Base-by-base conservation (phyloP, 1,140 invertebrate species). In the Grapholita molesta region DNA sequence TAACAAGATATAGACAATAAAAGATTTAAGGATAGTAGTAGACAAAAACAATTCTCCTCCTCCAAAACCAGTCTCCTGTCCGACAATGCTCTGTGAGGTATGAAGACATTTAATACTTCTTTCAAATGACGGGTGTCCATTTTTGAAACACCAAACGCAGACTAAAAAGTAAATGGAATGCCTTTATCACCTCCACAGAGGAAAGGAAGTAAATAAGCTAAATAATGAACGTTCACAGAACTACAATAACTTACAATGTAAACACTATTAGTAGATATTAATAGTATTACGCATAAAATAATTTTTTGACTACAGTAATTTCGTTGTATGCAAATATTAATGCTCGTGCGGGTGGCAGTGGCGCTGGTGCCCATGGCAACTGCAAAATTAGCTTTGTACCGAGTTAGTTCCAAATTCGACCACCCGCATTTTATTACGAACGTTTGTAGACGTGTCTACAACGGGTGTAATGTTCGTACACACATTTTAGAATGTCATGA, bases 401-500 rank as follows among this genome's bases (percentile, higher is more conserved):
- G 6, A 1, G 42, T 48, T 48, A 48, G 42, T 48, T 48, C 42
- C 42, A 48, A 48, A 21, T 48, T 48, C 9, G 18, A 8, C 15
- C 42, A 48, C 42, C 42, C n/a, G 42, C 18, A 3, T 48, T 6
- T 8, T 2, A 2, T 15, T n/a, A 42, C 12, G 5, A 7, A 48
- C 28, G 42, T 48, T 21, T 48, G 8, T 48, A 21, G 21, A 48
- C 15, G 11, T 67, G 7, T 65, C 68, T 32, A 66, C 61, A 53
- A 61, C n/a, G n/a, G n/a, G n/a, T n/a, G n/a, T n/a, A n/a, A n/a
- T n/a, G n/a, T n/a, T n/a, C n/a, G n/a, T 42, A 33, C 5, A 57
- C 32, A 69, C 28, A 42, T 55, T 21, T 6, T 38, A 28, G 69
- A 61, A 61, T 67, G 67, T 53, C 66, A 74, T 53, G 66, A 69